Evolutionary conservation across 2,888 invertebrate genomes (phyloP).

Genomic region (Ennomos fuscantarius): DNA sequence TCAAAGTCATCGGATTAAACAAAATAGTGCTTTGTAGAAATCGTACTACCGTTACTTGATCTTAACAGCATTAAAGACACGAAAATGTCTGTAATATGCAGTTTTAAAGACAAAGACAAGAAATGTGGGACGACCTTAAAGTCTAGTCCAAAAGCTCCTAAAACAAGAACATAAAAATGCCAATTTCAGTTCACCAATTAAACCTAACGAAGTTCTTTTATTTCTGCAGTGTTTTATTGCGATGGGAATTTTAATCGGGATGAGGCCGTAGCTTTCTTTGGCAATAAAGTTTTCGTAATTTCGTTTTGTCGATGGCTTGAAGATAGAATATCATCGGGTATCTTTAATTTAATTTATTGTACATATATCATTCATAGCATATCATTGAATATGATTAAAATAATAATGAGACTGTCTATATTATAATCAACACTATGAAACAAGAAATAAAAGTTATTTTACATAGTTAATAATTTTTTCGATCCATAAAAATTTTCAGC

Average conservation of each 20-base stretch:
- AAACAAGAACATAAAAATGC: slow-evolving; percentile 33
- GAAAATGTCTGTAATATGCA: not conserved
- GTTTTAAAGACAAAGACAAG: not conserved
- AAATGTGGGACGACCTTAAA: slow-evolving; percentile 7
- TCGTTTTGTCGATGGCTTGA: slow-evolving; percentile 38
- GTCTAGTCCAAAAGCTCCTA: slow-evolving; percentile 15
- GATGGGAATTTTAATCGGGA: slow-evolving; percentile 29
- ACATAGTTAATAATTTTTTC: too few species aligned
- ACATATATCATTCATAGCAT: too few species aligned
- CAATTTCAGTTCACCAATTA: slow-evolving; percentile 44
- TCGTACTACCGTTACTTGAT: too few species aligned
- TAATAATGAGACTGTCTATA: too few species aligned
- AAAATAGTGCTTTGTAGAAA: too few species aligned
- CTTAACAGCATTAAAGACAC: not conserved
- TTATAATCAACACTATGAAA: too few species aligned
- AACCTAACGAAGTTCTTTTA: slow-evolving; percentile 41
- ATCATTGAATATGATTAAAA: too few species aligned
- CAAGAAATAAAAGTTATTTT: too few species aligned
- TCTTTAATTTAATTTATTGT: slow-evolving; percentile 19
- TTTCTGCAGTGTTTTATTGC: slow-evolving; percentile 44
- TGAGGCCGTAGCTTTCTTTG: slow-evolving; percentile 30
- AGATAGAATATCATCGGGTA: slow-evolving; percentile 21
- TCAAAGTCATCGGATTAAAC: too few species aligned
- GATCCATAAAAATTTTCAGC: too few species aligned
- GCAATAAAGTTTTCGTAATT: slow-evolving; percentile 44